Conservation (phyloP, 2,113 vertebrate genomes). For the Vulpes lagopus region DNA sequence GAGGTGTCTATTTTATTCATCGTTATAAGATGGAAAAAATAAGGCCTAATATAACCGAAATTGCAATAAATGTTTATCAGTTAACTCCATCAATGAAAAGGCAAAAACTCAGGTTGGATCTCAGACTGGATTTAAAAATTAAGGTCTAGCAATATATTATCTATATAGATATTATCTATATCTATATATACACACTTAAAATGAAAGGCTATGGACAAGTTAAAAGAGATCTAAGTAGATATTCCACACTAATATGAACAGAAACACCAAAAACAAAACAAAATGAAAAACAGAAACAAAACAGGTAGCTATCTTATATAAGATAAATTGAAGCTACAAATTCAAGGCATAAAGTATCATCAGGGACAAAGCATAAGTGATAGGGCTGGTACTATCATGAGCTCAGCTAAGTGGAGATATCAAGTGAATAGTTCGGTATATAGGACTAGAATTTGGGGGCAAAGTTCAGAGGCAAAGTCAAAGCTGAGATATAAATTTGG, state of each 20-base stretch:
- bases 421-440: neutral
- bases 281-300: neutral
- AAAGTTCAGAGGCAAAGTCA: slow-evolving; percentile 57
- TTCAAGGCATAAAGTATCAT: slow-evolving; percentile 41
- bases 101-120: slow-evolving; percentile 16
- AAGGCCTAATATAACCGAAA: neutral
- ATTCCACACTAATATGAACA: slow-evolving; percentile 8
- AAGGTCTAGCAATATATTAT: neutral
- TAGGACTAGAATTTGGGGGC: neutral
- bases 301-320: slow-evolving; percentile 7
- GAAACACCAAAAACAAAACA: neutral
- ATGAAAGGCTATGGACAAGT: neutral
- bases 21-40: slow-evolving; percentile 28
- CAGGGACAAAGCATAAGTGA: neutral
- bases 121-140: slow-evolving; percentile 24
- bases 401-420: neutral
- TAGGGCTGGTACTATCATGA: neutral
- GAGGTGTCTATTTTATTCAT: slow-evolving; percentile 4
- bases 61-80: neutral
- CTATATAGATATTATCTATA: slow-evolving; percentile 41
- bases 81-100: neutral
- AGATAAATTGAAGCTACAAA: slow-evolving; percentile 14
- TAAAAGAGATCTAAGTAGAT: slow-evolving; percentile 16
- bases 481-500: slow-evolving; percentile 51
- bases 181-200: neutral